These are phyloP conservation scores for Tenthredo mesomela DNA, from an alignment of 2,888 invertebrate genomes.

Conservation along the genomic window DNA sequence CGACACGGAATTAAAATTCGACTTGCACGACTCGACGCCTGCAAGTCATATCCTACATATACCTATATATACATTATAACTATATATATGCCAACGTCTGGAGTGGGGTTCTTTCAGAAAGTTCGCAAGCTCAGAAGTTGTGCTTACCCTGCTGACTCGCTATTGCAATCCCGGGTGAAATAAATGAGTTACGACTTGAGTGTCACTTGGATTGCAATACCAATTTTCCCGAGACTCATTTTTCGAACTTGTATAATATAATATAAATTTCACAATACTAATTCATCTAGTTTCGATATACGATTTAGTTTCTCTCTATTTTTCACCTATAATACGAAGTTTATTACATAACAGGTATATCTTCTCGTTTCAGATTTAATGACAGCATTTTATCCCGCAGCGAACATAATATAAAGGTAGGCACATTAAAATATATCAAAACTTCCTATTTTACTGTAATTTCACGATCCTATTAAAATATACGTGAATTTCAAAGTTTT, in stretches of 20 bases:
- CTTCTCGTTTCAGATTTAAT: constrained; percentile 7
- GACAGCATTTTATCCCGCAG: not conserved
- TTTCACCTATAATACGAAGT: not conserved
- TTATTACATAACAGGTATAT: not conserved
- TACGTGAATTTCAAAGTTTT: not conserved
- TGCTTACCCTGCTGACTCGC: not conserved
- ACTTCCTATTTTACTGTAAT: not conserved
- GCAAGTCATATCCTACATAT: not conserved
- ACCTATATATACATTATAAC: too few relatives aligned
- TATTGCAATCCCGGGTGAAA: not conserved
- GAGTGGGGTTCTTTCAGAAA: not conserved
- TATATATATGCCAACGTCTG: not conserved
- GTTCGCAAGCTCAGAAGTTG: not conserved
- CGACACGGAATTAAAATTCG: constrained; percentile 36
- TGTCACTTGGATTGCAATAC: not conserved
- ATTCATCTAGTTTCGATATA: not conserved
- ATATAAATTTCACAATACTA: not conserved
- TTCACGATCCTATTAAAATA: not conserved
- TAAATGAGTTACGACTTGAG: constrained; percentile 7
- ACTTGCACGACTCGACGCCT: constrained; percentile 17
- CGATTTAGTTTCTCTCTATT: not conserved
- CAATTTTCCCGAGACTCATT: not conserved
- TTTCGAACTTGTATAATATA: not conserved
- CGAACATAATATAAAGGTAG: not conserved
- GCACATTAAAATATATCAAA: not conserved